phyloP scores from a whole-genome alignment of 2,113 vertebrate species.

The Guaruba guarouba region DNA sequence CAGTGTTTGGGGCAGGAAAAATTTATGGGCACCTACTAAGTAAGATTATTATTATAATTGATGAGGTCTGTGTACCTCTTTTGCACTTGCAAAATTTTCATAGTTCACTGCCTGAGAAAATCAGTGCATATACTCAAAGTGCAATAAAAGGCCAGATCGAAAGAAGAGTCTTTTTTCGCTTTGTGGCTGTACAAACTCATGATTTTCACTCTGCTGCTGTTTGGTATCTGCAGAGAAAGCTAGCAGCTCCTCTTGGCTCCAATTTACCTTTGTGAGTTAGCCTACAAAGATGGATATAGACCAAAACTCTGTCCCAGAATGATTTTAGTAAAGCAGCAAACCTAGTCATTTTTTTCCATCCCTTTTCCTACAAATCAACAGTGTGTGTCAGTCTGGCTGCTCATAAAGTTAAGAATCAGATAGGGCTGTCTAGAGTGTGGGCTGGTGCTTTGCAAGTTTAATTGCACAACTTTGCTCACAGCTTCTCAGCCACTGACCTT shows the following conservation, averaged over 20 bases:
- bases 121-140: not conserved
- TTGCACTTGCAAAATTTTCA: not conserved
- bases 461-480: slow-evolving; percentile 23
- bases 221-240: not conserved
- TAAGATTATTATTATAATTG: not conserved
- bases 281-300: not conserved
- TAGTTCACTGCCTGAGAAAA: not conserved
- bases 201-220: not conserved
- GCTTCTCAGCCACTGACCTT: not conserved
- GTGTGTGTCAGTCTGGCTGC: not conserved
- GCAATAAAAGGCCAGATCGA: not conserved
- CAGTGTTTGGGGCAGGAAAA: not conserved
- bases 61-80: not conserved
- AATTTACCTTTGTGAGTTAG: not conserved
- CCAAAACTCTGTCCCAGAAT: not conserved
- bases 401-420: slow-evolving; percentile 12
- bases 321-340: not conserved
- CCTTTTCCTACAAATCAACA: not conserved
- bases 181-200: not conserved
- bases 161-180: not conserved
- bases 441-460: slow-evolving; percentile 44
- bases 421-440: slow-evolving; percentile 2
- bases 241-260: not conserved
- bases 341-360: not conserved
- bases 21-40: not conserved